Base-by-base conservation (phyloP, 1,140 invertebrate genomes). In the Phocides pigmalion region DNA sequence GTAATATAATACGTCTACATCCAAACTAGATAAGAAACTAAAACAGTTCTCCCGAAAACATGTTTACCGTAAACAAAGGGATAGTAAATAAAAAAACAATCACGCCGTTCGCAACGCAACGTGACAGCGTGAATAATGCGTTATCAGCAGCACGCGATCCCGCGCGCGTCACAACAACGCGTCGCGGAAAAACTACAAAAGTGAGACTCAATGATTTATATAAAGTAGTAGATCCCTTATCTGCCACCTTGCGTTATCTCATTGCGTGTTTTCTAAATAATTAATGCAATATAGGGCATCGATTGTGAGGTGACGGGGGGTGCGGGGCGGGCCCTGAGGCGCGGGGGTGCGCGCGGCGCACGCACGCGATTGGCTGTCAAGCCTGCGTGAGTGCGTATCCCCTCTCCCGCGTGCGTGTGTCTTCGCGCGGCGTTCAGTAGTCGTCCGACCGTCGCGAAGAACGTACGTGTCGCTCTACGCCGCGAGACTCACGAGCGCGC, bases 271-370 rank as follows among this genome's bases (percentile, higher is more conserved):
- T 91, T 88, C 87, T 89, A 89, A 89, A 89, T 89, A 89, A 91
- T 91, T 91, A 91, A 91, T 89, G 89, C 87, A 91, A 92, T 91
- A 92, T 90, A 91, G 90, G 89, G 88, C 91, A 92, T 92, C 90
- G 91, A 92, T 92, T 92, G 86, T 90, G 82, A 90, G 86, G 84
- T 87, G 84, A 82, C 80, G 77, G 87, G 81, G 87, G 70, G 74
- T 69, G 82, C 78, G 84, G 79, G 81, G 78, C 75, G 79, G 80
- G 76, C 54, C 74, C 72, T 70, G 81, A 72, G 76, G 82, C 65
- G 80, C 79, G 81, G 82, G 84, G 82, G 85, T 84, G 82, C 81
- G 87, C 84, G 86, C 81, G 87, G 76, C 85, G 76, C 89, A 92
- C 90, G 90, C 90, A 92, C 82, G 82, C 88, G 68, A 92, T 92